Evolutionary conservation across 1,140 invertebrate species (phyloP).

Genomic region (Coptotermes formosanus): DNA sequence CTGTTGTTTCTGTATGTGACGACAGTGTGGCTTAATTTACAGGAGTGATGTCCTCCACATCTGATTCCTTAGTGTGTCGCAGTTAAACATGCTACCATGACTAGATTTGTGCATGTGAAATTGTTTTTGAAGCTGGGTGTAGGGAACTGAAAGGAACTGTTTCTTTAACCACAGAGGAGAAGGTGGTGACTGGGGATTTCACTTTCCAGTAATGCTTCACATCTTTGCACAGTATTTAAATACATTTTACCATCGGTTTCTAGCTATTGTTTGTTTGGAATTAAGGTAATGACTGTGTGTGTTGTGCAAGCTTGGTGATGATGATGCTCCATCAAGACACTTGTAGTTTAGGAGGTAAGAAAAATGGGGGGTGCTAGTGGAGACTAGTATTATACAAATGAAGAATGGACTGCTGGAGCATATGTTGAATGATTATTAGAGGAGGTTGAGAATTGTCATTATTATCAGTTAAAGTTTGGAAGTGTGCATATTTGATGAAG

Average conservation of each 20-base stretch:
- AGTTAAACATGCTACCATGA: background rate
- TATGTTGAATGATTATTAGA: background rate
- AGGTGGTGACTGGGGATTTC: slow-evolving; percentile 21
- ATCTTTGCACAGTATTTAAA: slow-evolving; percentile 33
- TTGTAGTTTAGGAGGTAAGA: background rate
- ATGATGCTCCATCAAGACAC: background rate
- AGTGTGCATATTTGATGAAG: slow-evolving; percentile 12
- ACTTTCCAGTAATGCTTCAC: slow-evolving; percentile 29
- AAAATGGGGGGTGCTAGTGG: background rate
- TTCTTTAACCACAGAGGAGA: slow-evolving; percentile 2
- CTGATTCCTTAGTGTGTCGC: background rate
- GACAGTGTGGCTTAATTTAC: background rate
- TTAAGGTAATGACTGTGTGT: slow-evolving; percentile 21
- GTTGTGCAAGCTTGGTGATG: background rate
- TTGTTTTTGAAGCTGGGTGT: background rate
- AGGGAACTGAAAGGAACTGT: slow-evolving; percentile 15
- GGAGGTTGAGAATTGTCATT: slow-evolving; percentile 5
- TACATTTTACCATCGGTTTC: slow-evolving; percentile 19
- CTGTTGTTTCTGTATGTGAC: background rate
- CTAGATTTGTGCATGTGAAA: background rate
- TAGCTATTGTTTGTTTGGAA: slow-evolving; percentile 11
- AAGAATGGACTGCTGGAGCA: background rate
- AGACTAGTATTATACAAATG: background rate
- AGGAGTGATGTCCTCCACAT: background rate
- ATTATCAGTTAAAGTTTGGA: slow-evolving; percentile 2